Percentiles rank a stretch among this genome's conserved stretches.
phyloP scores from a whole-genome alignment of 2,797 vertebrate species.

The Mallotus villosus region DNA sequence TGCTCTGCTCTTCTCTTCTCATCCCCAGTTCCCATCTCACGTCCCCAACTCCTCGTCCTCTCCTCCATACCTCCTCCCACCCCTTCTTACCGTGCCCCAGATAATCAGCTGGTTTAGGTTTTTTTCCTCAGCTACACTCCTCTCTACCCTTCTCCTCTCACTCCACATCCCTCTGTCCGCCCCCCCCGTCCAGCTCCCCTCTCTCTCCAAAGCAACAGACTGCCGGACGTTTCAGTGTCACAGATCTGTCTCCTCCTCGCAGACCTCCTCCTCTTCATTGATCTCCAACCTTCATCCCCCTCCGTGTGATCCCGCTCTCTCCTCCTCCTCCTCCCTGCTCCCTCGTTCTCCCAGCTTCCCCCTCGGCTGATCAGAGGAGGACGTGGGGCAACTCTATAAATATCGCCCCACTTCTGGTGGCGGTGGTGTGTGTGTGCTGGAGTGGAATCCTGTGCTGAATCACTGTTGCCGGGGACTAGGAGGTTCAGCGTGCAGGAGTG shows the following conservation, averaged over 20 bases:
- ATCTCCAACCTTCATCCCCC: background rate
- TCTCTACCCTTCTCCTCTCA: background rate
- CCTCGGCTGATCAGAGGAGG: slow-evolving; percentile 47
- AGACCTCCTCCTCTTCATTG: background rate
- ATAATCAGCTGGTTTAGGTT: background rate
- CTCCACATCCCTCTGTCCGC: background rate
- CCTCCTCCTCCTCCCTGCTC: slow-evolving; percentile 7
- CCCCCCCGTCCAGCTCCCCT: background rate
- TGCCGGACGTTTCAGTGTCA: background rate
- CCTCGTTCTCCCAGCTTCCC: slow-evolving; percentile 20
- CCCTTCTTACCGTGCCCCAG: slow-evolving; percentile 7
- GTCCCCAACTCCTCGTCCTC: background rate
- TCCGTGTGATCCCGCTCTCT: background rate
- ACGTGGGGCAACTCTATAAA: slow-evolving; percentile 67
- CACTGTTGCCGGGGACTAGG: slow-evolving; percentile 39
- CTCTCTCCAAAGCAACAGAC: background rate
- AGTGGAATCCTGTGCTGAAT: slow-evolving; percentile 54
- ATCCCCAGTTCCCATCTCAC: background rate
- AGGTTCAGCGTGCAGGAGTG: slow-evolving; percentile 23
- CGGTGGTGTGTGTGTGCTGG: slow-evolving; percentile 22
- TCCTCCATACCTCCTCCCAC: background rate
- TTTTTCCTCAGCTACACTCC: background rate
- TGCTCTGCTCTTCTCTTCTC: background rate
- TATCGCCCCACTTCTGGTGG: slow-evolving; percentile 65
- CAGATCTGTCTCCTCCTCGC: background rate